phyloP scores from a whole-genome alignment of 2,888 invertebrate species.

The Dexiosoma caninum region DNA sequence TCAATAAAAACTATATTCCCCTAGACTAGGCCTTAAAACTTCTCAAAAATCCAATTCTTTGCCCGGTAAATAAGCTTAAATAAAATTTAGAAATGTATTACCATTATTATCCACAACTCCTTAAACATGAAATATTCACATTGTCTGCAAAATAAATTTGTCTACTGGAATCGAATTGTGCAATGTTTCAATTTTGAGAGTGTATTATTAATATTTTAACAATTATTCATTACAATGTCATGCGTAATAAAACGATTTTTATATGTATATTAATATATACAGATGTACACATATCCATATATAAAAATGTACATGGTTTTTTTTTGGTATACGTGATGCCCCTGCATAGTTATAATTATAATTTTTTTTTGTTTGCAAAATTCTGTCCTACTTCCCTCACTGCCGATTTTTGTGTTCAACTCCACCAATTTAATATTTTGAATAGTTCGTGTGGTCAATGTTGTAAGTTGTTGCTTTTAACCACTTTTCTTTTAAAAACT shows the following conservation, averaged over 20 bases:
- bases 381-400: slow-evolving; percentile 37
- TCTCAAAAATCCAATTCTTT: no score
- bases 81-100: no score
- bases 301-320: background rate
- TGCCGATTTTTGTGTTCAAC: background rate
- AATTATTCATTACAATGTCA: slow-evolving; percentile 62
- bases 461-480: slow-evolving; percentile 63
- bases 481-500: slow-evolving; percentile 69
- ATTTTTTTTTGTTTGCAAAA: background rate
- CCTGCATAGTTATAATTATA: slow-evolving; percentile 54
- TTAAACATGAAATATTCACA: no score
- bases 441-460: slow-evolving; percentile 61
- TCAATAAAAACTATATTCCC: no score
- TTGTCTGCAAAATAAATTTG: no score
- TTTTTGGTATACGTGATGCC: slow-evolving; percentile 48
- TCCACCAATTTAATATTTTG: slow-evolving; percentile 40
- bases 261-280: background rate
- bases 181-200: slow-evolving; percentile 6
- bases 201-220: slow-evolving; percentile 44
- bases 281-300: background rate
- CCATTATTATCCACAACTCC: no score
- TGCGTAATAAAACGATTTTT: slow-evolving; percentile 54
- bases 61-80: no score
- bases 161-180: no score
- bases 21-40: no score